phyloP scores from a whole-genome alignment of 2,797 vertebrate species.

The Pangasius larnaudii region DNA sequence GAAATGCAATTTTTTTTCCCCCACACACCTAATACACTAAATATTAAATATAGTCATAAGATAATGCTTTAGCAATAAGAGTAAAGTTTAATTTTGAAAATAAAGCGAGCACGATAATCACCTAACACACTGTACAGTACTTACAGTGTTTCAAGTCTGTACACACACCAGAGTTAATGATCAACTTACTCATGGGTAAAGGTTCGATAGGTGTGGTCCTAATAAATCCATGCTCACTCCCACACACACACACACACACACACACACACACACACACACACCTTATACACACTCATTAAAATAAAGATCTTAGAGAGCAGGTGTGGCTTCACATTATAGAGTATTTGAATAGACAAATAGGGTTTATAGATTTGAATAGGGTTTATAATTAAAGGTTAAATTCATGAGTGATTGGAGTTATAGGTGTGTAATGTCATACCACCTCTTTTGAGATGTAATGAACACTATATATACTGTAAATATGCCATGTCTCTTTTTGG shows the following conservation, averaged over 20 bases:
- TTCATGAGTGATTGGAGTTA: not conserved
- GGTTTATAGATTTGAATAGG: too few species aligned
- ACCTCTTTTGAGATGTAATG: not conserved
- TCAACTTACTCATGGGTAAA: slow-evolving; percentile 59
- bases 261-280: too few species aligned
- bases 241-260: too few species aligned
- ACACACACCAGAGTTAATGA: slow-evolving; percentile 60
- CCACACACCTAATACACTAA: not conserved
- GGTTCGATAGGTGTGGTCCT: slow-evolving; percentile 51
- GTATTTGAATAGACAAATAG: not conserved
- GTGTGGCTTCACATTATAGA: not conserved
- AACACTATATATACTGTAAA: not conserved
- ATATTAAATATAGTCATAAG: not conserved
- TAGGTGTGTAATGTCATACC: not conserved
- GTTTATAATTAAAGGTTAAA: not conserved
- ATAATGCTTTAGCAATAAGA: not conserved
- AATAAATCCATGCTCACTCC: slow-evolving; percentile 31
- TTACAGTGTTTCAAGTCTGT: not conserved
- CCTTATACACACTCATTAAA: not conserved
- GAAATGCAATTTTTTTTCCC: not conserved
- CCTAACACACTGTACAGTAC: not conserved
- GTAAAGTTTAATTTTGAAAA: not conserved
- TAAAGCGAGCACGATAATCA: not conserved
- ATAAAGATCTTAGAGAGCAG: not conserved
- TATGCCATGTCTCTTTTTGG: not conserved